phyloP scores from a whole-genome alignment of 2,888 invertebrate genomes.

The Cloeon dipterum region DNA sequence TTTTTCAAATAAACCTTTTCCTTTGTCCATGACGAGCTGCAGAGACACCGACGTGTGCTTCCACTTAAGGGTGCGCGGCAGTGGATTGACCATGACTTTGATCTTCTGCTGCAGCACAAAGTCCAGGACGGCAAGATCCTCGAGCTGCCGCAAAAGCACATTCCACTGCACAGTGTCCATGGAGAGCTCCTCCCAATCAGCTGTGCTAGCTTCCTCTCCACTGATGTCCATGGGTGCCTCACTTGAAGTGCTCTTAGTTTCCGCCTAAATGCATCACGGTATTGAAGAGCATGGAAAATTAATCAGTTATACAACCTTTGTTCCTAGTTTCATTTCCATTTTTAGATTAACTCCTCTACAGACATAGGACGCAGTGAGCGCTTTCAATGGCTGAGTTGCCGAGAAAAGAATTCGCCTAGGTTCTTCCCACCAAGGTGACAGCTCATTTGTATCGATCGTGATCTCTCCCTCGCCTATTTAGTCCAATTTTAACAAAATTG shows the following conservation, averaged over 20 bases:
- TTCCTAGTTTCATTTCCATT: constrained; percentile 16
- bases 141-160: constrained; percentile 63
- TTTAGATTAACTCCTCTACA: constrained; percentile 48
- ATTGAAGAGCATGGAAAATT: no score
- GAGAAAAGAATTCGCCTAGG: constrained; percentile 48
- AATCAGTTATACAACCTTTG: constrained; percentile 6
- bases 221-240: constrained; percentile 16
- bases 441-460: constrained; percentile 37
- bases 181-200: constrained; percentile 58
- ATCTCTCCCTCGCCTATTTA: no score
- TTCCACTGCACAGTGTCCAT: constrained; percentile 75
- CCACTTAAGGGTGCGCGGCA: neutral
- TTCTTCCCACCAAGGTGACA: constrained; percentile 63
- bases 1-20: constrained; percentile 16
- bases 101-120: constrained; percentile 27
- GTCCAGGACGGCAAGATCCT: constrained; percentile 64
- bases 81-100: neutral
- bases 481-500: no score
- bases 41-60: constrained; percentile 14
- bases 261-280: constrained; percentile 9
- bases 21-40: constrained; percentile 17
- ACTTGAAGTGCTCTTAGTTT: constrained; percentile 11
- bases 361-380: constrained; percentile 60
- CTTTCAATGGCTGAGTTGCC: constrained; percentile 49
- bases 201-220: constrained; percentile 17